Base-by-base conservation (phyloP, 2,113 vertebrate species). In the Clarias gariepinus region DNA sequence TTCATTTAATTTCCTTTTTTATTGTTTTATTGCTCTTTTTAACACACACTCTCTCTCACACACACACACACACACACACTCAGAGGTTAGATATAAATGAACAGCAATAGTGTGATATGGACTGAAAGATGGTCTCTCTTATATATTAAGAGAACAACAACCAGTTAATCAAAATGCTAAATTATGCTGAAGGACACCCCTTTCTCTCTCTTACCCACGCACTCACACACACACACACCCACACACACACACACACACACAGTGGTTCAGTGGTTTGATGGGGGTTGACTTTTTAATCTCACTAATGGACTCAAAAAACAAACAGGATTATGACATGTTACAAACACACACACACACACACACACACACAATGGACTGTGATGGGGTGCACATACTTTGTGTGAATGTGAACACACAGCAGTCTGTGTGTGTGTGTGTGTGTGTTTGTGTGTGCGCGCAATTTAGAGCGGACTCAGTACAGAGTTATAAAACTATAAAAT, bases 291-390 rank as follows among this genome's bases (percentile, higher is more conserved):
- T 52, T 78, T 78, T 78, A 78, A 78, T 78, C 76, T 79, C 16
- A 30, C 53, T 79, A 79, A 79, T 79, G 76, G 53, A 79, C 76
- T 79, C 76, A 18, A 79, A 55, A 53, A 11, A 30, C 68, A 19
- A 71, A 36, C 18, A 36, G 19, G 76, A 79, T 57, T 57, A 79
- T 79, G n/a, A 3, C 30, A 68, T 30, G 63, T 21, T 11, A 3
- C 64, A 68, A 13, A 28, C n/a, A 30, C 64, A 28, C 66, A 68
- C n/a, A 66, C 64, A 69, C 68, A 71, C 30, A 71, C 15, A 71
- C 68, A 71, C 41, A 53, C 23, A 79, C 47, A 77, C 8, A 25
- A 9, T 25, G 47, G n/a, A 66, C n/a, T 66, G 7, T 33, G 13
- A 16, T 36, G 18, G 18, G 19, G 15, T 18, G 6, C 41, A 47